phyloP scores from a whole-genome alignment of 2,113 vertebrate genomes.

The Conger conger region DNA sequence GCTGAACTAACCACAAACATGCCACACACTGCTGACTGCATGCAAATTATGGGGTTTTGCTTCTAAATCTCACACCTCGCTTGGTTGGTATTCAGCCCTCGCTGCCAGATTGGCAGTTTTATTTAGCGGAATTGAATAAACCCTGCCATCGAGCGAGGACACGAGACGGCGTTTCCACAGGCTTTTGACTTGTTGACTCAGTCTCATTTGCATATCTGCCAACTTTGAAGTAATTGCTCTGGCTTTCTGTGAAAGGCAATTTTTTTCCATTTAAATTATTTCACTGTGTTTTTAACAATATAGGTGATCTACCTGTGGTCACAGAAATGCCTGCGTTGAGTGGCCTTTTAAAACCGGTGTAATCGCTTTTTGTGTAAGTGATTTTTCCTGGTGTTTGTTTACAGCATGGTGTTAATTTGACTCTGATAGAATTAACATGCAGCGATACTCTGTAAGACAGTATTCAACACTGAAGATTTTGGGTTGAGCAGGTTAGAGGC shows the following conservation, averaged over 20 bases:
- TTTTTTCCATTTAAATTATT: not conserved
- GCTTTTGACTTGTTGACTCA: not conserved
- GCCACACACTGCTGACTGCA: not conserved
- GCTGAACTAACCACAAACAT: not conserved
- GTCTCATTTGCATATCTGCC: not conserved
- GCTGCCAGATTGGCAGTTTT: not conserved
- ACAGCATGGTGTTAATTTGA: too few relatives aligned
- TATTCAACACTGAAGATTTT: too few relatives aligned
- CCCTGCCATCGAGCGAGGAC: not conserved
- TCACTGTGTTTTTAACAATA: too few relatives aligned
- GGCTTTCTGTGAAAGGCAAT: not conserved
- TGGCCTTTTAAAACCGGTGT: too few relatives aligned
- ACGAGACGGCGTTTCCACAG: not conserved
- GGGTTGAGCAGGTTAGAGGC: too few relatives aligned
- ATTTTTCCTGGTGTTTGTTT: too few relatives aligned
- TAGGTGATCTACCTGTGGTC: too few relatives aligned
- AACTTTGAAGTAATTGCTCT: not conserved
- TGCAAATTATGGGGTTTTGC: not conserved
- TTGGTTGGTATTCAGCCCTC: slow-evolving; percentile 2
- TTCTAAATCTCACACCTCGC: not conserved
- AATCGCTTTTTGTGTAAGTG: too few relatives aligned
- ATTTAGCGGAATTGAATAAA: not conserved
- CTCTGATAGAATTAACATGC: too few relatives aligned
- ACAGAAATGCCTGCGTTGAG: not conserved
- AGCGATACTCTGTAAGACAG: too few relatives aligned